A percentile compares a stretch with the other conserved stretches of the same genome.
Evolutionary conservation across 2,113 vertebrate species (phyloP).

Genomic region (Microtus ochrogaster): DNA sequence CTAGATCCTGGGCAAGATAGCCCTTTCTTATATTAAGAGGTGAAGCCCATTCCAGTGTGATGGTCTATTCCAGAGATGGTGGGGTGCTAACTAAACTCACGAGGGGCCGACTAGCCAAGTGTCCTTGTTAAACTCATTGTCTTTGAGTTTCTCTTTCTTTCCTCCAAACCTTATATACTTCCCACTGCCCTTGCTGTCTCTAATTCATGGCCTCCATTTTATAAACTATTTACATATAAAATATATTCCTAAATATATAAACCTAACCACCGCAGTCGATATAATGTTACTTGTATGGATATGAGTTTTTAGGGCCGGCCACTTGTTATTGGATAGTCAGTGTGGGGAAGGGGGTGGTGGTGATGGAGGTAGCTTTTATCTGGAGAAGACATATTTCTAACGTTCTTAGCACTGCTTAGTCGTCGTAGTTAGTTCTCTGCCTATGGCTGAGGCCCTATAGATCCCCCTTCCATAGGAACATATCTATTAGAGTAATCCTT

Average conservation of each 20-base stretch:
- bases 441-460: not conserved
- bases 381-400: not conserved
- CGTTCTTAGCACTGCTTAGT: not conserved
- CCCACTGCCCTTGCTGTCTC: not conserved
- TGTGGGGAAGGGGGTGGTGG: accelerated
- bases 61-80: not conserved
- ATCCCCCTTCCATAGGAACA: too few relatives aligned
- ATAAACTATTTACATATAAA: not conserved
- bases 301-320: not conserved
- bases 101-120: not conserved
- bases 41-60: not conserved
- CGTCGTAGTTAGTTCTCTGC: not conserved
- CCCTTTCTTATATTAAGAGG: not conserved
- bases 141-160: not conserved
- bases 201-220: not conserved
- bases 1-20: not conserved
- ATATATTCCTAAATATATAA: not conserved
- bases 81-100: not conserved
- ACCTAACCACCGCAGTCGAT: too few relatives aligned
- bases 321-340: not conserved
- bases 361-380: not conserved
- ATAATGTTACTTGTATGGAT: not conserved
- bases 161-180: too few relatives aligned
- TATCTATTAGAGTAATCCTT: not conserved
- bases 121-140: not conserved